Evolutionary conservation across 1,140 invertebrate genomes (phyloP), one percentile per base, ranked within the genome.

Genomic region (Diorhabda carinulata): DNA sequence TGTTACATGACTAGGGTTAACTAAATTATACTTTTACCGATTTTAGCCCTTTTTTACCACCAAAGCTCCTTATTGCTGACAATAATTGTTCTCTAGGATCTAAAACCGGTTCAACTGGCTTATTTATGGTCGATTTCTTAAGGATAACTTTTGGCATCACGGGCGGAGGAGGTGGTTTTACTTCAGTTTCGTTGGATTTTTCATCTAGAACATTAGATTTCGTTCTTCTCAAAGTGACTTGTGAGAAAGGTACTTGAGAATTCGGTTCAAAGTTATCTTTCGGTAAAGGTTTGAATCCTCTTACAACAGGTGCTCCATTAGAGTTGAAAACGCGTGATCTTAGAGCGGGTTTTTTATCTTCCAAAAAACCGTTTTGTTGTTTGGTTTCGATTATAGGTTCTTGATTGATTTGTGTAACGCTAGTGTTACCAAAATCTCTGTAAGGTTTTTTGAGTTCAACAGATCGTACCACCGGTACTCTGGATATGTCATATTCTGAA

Each of bases 51-150:
- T 83, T 82, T 59, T 83, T 83, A 7, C 87, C 88, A 0, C 87
- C 87, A 74, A 92, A 92, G 74, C 85, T 88, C 70, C 90, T 81
- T 70, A 93, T 93, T 5, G 90, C 88, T n/a, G 88, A 84, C 73
- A 93, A 78, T 5, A 93, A 79, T 72, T 88, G 83, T 68, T 90
- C 86, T 57, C 90, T 83, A 2, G 88, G 83, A 78, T 92, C 88
- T 4, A 75, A 60, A 4, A 75, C 61, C 40, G 75, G 73, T 71
- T 78, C 9, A 79, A 47, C 44, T 45, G 63, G 61, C 40, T 61
- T 67, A 9, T 66, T 5, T 43, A 40, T 6, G n/a, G 47, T 52
- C 5, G 59, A 42, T 66, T 85, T 83, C 67, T 84, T 77, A 0
- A 81, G 81, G 0, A 82, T 79, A 10, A 84, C 82, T 3, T 84